Evolutionary conservation across 2,113 vertebrate species (phyloP), one percentile per base, ranked within the genome.

Genomic region (Proteles cristata): DNA sequence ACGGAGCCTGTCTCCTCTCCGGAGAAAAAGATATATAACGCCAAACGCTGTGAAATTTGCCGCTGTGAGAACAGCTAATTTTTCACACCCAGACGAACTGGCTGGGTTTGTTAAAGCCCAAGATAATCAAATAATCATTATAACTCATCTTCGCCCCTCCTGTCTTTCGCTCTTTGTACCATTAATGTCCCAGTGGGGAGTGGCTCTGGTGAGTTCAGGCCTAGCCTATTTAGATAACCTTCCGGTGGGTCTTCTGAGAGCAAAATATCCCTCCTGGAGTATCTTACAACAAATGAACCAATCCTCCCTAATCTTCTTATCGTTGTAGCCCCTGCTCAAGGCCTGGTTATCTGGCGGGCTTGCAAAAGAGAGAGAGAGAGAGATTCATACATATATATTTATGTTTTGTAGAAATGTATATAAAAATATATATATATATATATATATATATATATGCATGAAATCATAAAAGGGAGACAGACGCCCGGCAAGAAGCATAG

Each of bases 171-270:
- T 88, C 98, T 98, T 98, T 98, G 98, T 98, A 94, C 98, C 90
- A 26, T 97, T 95, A 98, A 98, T 88, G 89, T 98, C 98, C 98
- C 98, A 94, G 94, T 5, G 98, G 99, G 98, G 94, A 94, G 96
- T 74, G 1, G 97, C 98, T 93, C 88, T 11, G 98, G 98, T 96
- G 97, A 96, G 98, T 93, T 98, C 98, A 97, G 98, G 98, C 97
- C 96, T 11, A 97, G 98, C 98, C 98, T 98, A 97, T 99, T 98
- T 98, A 98, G 99, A 99, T 99, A 99, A 99, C 99, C 99, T 99
- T 98, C 98, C 97, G 97, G 95, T 97, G 96, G 98, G 97, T 98
- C 99, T 98, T 92, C 87, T 86, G 98, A 98, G 98, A 99, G 98
- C 97, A 69, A 77, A 80, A 84, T 68, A 93, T 97, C 98, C 98